phyloP scores from a whole-genome alignment of 2,113 vertebrate genomes.

The Pluvianellus socialis region DNA sequence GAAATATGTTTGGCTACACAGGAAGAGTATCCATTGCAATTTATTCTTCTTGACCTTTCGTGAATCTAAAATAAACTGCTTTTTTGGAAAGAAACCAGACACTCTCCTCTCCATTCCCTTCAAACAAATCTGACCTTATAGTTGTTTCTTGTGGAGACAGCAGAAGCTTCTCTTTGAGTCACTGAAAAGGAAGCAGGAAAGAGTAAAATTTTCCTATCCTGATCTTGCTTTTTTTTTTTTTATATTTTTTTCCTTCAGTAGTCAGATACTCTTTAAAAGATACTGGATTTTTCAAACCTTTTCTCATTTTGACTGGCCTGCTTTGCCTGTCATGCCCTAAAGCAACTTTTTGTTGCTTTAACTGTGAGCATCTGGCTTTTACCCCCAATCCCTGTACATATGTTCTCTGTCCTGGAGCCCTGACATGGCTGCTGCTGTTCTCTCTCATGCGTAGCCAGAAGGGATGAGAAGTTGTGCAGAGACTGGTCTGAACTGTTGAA shows the following conservation, averaged over 20 bases:
- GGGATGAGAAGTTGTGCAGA: neutral
- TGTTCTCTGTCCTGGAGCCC: neutral
- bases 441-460: neutral
- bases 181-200: neutral
- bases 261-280: neutral
- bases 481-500: neutral
- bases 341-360: neutral
- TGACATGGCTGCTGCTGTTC: neutral
- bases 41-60: conserved; percentile 34
- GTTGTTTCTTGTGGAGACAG: neutral
- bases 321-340: neutral
- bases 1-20: neutral
- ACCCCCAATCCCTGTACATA: rapidly evolving
- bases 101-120: neutral
- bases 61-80: conserved; percentile 26
- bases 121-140: conserved; percentile 7
- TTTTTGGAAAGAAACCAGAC: conserved; percentile 33
- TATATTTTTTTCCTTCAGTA: neutral
- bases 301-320: too few relatives aligned
- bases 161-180: neutral
- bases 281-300: neutral
- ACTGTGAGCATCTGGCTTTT: neutral
- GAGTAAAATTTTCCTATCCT: neutral
- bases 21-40: conserved; percentile 1
- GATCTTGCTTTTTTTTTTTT: neutral